Evolutionary conservation across 2,888 invertebrate species (phyloP), one percentile per base, ranked within the genome.

Genomic region (Brachypalpus laphriformis): DNA sequence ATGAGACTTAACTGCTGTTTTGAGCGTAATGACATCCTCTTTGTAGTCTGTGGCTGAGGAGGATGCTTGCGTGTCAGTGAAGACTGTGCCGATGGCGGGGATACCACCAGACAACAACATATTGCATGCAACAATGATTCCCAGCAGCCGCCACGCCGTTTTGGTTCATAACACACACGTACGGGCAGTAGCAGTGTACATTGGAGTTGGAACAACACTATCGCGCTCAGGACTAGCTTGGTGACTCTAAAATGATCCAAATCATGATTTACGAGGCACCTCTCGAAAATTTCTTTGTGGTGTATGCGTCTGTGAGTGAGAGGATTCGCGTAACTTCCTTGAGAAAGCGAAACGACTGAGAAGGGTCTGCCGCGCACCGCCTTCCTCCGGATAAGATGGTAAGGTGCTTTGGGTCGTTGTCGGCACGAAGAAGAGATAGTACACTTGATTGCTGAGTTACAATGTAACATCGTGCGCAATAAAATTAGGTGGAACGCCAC

Each of bases 71-170:
- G 70, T 80, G 80, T 63, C 54, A 51, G 18, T 7, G 5, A 20
- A 65, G 57, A 63, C 70, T 37, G 40, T 11, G 59, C 61, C 57
- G 37, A n/a, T 7, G 28, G 28, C 28, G 28, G 28, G 28, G 14
- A 37, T 16, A 3, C 66, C 22, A 31, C 51, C 77, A 65, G 82
- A 82, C 82, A 77, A 45, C 82, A 72, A 68, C 57, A 70, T 37
- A 85, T 81, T 71, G 75, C 76, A 85, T 75, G 85, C 85, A 85
- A 85, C 85, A 76, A 71, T 85, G 85, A 71, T 22, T 81, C 71
- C 18, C 47, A 80, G 61, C 66, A n/a, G 57, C 66, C 16, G 56
- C 34, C 66, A n/a, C 49, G 34, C 42, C 65, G 80, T 75, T 74
- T 74, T 78, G 78, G 78, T 63, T 83, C 83, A 80, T 70, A 74